Base-by-base conservation (phyloP, 2,797 vertebrate species). In the Linurgus olivaceus region DNA sequence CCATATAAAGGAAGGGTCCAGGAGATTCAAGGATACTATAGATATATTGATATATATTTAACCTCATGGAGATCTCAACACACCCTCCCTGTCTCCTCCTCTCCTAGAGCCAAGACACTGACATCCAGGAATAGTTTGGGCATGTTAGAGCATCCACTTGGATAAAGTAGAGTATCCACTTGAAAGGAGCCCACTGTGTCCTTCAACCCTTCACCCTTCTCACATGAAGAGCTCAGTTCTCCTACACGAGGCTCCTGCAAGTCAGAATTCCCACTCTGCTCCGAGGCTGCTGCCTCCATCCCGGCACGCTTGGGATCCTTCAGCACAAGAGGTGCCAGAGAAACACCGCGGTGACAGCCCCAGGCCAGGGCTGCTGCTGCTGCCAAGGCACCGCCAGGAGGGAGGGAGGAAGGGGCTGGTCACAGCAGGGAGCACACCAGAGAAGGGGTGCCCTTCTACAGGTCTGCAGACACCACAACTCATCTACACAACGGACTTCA, bases 391-490 rank as follows among this genome's bases (percentile, higher is more conserved):
- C 31, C 9, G 4, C 40, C 47, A 65, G 33, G 48, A 92, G 40
- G 73, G 44, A 81, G 29, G 70, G 51, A 81, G 29, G 67, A 78
- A 65, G 75, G 88, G 86, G 96, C 97, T 94, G 98, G 97, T 98
- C 97, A 98, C 97, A 98, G 97, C 96, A 18, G 96, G 93, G 76
- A 76, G 67, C 91, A 83, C 75, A 87, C 91, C 47, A 28, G 82
- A 91, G 63, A 83, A 93, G 52, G 62, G 52, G 48, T 35, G 23
- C 75, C 54, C 75, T 89, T 78, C 95, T 98, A 97, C 98, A 96
- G 98, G 96, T 98, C 98, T 98, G 98, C 98, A 97, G 98, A 98
- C 98, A 98, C 98, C 98, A 98, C 98, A 98, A 98, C 97, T 96
- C 98, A 97, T 96, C 98, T 98, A 98, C 98, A 97, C 97, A 98